These are phyloP conservation scores for Drosophila multiciliata DNA, from an alignment of 2,888 invertebrate species.

Conservation along the genomic window DNA sequence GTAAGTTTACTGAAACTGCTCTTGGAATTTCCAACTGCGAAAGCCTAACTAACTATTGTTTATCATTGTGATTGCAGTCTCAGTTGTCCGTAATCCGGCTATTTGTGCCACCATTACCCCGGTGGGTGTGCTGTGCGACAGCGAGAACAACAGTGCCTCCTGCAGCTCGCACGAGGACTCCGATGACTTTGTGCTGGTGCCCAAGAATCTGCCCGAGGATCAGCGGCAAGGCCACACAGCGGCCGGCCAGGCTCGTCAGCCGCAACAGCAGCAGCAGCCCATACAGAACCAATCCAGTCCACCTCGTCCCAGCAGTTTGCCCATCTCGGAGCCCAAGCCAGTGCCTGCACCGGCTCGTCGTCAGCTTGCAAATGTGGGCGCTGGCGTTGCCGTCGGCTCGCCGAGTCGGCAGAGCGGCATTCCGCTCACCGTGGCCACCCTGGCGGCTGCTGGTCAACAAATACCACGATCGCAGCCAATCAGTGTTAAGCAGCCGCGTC, in stretches of 20 bases:
- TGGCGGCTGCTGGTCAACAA: slow-evolving; percentile 81
- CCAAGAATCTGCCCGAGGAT: slow-evolving; percentile 88
- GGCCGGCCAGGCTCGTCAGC: slow-evolving; percentile 30
- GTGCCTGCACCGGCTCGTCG: slow-evolving; percentile 87
- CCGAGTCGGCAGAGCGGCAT: slow-evolving; percentile 54
- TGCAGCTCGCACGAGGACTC: slow-evolving; percentile 89
- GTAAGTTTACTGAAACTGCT: slow-evolving; percentile 34
- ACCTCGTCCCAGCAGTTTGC: slow-evolving; percentile 89
- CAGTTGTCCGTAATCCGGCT: slow-evolving; percentile 86
- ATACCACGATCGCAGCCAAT: slow-evolving; percentile 95
- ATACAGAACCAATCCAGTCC: slow-evolving; percentile 86
- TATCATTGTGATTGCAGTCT: slow-evolving; percentile 79
- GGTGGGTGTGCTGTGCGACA: slow-evolving; percentile 86
- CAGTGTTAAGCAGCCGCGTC: slow-evolving; percentile 90
- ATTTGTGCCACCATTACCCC: slow-evolving; percentile 87
- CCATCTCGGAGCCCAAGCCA: slow-evolving; percentile 91
- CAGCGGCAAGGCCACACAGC: slow-evolving; percentile 76
- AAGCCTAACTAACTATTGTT: background rate
- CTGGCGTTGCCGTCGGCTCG: slow-evolving; percentile 38
- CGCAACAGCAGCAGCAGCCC: slow-evolving; percentile 46
- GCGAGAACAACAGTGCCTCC: slow-evolving; percentile 85
- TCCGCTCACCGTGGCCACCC: slow-evolving; percentile 67
- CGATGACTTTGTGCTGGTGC: slow-evolving; percentile 93
- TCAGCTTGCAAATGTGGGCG: slow-evolving; percentile 45
- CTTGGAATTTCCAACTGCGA: background rate